Percentiles rank a stretch among this genome's conserved stretches.
Evolutionary conservation across 2,797 vertebrate species (phyloP).

Genomic region (Craterocephalus amniculus): DNA sequence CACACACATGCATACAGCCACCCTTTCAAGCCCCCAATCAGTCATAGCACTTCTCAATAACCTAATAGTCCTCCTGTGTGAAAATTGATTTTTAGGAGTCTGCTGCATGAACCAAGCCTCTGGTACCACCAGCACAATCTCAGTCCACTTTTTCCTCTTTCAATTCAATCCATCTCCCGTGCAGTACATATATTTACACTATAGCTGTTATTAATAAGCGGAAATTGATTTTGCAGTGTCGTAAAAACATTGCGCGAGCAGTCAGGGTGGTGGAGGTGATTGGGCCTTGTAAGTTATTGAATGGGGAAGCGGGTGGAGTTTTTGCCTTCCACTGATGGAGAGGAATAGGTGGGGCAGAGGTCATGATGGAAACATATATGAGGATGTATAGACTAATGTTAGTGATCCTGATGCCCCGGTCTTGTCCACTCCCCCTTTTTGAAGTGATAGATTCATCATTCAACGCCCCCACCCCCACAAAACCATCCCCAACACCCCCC

Average conservation of each 20-base stretch:
- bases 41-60: conserved; percentile 87
- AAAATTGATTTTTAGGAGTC: conserved; percentile 94
- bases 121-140: conserved; percentile 52
- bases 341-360: conserved; percentile 49
- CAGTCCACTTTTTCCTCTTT: conserved; percentile 55
- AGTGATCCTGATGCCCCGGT: conserved; percentile 63
- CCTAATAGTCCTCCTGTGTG: conserved; percentile 93
- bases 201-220: conserved; percentile 88
- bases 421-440: conserved; percentile 50
- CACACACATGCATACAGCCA: conserved; percentile 13
- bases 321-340: conserved; percentile 58
- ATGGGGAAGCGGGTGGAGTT: conserved; percentile 15
- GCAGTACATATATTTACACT: conserved; percentile 86
- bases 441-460: conserved; percentile 69
- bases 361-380: conserved; percentile 65
- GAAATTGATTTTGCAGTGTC: conserved; percentile 86
- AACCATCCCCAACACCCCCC: background rate
- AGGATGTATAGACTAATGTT: conserved; percentile 71
- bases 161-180: conserved; percentile 62
- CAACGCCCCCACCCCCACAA: conserved; percentile 17
- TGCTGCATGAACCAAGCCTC: conserved; percentile 57
- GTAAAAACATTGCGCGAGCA: conserved; percentile 83
- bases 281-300: conserved; percentile 24
- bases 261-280: conserved; percentile 32
- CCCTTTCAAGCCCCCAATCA: conserved; percentile 59